Conservation (phyloP, 2,113 vertebrate species). For the Ageneiosus marmoratus region DNA sequence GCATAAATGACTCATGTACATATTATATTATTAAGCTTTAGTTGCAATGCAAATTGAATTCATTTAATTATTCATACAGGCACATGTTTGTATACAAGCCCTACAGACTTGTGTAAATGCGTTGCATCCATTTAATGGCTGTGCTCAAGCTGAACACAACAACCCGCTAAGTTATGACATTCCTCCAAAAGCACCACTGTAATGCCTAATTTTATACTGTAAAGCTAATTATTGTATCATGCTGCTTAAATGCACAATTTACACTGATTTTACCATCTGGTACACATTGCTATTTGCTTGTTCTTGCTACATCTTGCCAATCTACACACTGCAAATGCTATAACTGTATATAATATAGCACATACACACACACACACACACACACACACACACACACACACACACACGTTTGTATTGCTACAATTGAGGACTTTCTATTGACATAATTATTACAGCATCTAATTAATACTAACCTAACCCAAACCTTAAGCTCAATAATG, state of each 20-base stretch:
- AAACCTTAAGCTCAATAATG: no score
- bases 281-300: neutral
- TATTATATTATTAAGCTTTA: neutral
- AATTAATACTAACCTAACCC: no score
- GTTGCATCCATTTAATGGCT: slow-evolving; percentile 10
- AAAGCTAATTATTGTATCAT: slow-evolving; percentile 9
- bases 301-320: neutral
- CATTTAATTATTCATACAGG: slow-evolving; percentile 9
- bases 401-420: no score
- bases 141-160: slow-evolving; percentile 12
- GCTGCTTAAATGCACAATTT: slow-evolving; percentile 23
- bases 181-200: neutral
- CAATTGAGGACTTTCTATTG: no score
- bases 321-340: neutral
- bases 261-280: slow-evolving; percentile 16
- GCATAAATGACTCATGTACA: neutral
- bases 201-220: neutral
- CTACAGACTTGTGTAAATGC: slow-evolving; percentile 4
- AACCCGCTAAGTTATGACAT: neutral
- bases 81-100: slow-evolving; percentile 13
- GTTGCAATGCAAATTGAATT: neutral
- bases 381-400: no score
- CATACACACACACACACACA: neutral
- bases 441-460: no score
- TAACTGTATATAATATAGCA: neutral